A percentile compares a stretch with the other conserved stretches of the same genome.
These are phyloP conservation scores for Ctenodactylus gundi DNA, from an alignment of 2,113 vertebrate species.

Conservation along the genomic window DNA sequence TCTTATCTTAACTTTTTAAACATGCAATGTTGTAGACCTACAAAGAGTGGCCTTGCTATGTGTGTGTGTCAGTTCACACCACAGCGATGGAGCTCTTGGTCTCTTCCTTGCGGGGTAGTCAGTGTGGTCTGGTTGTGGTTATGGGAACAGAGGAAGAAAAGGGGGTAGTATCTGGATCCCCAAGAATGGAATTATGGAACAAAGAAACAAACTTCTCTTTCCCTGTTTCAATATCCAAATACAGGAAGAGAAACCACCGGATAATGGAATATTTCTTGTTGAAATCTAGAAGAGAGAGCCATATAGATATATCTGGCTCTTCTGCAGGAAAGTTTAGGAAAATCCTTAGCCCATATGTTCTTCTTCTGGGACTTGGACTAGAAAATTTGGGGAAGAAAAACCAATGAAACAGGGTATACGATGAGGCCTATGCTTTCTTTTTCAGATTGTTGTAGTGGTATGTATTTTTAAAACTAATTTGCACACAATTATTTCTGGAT, in stretches of 20 bases:
- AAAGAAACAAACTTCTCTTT: not conserved
- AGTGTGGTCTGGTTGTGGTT: fast-evolving
- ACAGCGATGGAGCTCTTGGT: fast-evolving
- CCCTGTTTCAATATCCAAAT: not conserved
- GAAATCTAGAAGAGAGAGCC: not conserved
- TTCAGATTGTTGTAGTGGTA: not conserved
- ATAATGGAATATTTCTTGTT: not conserved
- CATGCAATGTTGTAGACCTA: not conserved
- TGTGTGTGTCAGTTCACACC: not conserved
- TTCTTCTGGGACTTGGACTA: not conserved
- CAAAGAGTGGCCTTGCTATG: not conserved
- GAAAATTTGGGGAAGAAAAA: not conserved
- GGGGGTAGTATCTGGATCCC: not conserved
- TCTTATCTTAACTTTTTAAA: conserved; percentile 53
- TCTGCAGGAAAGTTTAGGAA: not conserved
- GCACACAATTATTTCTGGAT: not conserved
- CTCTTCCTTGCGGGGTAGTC: not conserved
- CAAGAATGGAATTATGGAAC: not conserved
- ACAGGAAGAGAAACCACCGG: not conserved
- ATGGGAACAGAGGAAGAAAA: not conserved
- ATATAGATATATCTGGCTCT: not conserved
- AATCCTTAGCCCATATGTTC: not conserved
- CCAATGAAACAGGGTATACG: too few relatives aligned
- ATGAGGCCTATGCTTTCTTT: not conserved
- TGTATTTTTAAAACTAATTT: not conserved